Evolutionary conservation across 2,888 invertebrate genomes (phyloP).

Genomic region (Drosophila falleni): DNA sequence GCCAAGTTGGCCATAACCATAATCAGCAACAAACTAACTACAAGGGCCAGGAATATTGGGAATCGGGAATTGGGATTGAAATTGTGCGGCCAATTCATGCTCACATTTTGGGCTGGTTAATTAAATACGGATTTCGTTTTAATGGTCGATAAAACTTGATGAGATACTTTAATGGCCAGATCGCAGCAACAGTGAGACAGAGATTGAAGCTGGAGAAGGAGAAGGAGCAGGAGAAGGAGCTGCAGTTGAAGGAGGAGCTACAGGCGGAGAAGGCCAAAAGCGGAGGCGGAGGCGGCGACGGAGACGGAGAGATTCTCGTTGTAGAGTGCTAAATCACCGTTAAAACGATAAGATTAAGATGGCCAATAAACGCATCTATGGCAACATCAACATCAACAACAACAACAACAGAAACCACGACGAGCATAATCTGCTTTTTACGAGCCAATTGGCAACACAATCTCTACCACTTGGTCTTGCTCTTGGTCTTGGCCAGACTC

Average conservation of each 20-base stretch:
- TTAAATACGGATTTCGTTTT: conserved; percentile 84
- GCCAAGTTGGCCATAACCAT: conserved; percentile 38
- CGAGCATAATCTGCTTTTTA: conserved; percentile 71
- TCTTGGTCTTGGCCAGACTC: neutral
- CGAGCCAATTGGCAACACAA: conserved; percentile 82
- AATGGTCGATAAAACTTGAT: conserved; percentile 85
- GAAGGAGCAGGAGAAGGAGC: neutral
- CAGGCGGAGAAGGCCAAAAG: neutral
- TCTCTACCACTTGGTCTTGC: conserved; percentile 37
- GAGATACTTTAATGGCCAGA: conserved; percentile 78
- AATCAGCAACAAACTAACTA: conserved; percentile 53
- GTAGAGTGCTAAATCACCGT: conserved; percentile 78
- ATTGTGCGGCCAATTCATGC: conserved; percentile 83
- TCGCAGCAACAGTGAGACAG: neutral
- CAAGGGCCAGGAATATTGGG: neutral
- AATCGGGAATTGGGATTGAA: conserved; percentile 16
- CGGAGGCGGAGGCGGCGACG: neutral
- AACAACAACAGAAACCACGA: conserved; percentile 33
- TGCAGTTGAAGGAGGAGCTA: conserved; percentile 2
- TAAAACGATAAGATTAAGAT: conserved; percentile 76
- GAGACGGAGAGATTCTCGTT: conserved; percentile 6
- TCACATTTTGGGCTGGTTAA: conserved; percentile 84
- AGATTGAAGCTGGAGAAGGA: conserved; percentile 2
- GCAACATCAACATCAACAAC: conserved; percentile 25
- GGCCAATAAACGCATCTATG: conserved; percentile 64